Percentiles rank a stretch among this genome's conserved stretches.
phyloP scores from a whole-genome alignment of 2,888 invertebrate species.

The Rhagophthalmus giganteus region DNA sequence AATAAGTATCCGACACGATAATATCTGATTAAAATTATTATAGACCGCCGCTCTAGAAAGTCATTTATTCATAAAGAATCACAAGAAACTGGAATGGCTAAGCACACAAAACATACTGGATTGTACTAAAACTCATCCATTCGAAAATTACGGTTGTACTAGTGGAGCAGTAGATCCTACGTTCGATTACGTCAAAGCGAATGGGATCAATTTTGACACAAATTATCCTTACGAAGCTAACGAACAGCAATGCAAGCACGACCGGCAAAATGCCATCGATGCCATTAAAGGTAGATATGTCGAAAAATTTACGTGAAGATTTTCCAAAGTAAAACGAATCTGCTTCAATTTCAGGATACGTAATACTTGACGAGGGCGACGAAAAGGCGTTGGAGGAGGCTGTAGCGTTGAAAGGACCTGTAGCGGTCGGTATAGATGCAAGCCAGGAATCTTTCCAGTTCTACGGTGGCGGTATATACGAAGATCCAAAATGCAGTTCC shows the following conservation, averaged over 20 bases:
- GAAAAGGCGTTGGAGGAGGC: conserved; percentile 64
- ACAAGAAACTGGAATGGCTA: conserved; percentile 53
- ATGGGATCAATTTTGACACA: conserved; percentile 59
- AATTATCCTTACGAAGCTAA: conserved; percentile 57
- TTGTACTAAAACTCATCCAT: conserved; percentile 48
- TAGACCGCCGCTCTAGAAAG: conserved; percentile 59
- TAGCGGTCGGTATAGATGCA: conserved; percentile 21
- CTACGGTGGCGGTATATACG: conserved; percentile 77
- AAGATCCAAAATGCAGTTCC: conserved; percentile 67
- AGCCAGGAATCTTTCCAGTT: conserved; percentile 66
- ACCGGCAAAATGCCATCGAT: not conserved
- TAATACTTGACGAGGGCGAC: conserved; percentile 63
- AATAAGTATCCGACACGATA: not conserved
- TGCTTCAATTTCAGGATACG: conserved; percentile 60
- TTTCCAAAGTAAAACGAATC: conserved; percentile 53
- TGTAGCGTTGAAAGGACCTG: conserved; percentile 69
- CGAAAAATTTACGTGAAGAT: not conserved
- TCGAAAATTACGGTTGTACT: conserved; percentile 55
- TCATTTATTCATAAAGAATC: conserved; percentile 54
- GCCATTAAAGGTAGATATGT: conserved; percentile 8
- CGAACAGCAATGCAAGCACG: conserved; percentile 7
- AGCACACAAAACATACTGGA: conserved; percentile 59
- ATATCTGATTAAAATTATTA: not conserved
- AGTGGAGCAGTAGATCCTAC: conserved; percentile 56
- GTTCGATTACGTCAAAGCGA: conserved; percentile 50